Conservation (phyloP, 2,888 invertebrate species). For the Orthonychiurus folsomi region DNA sequence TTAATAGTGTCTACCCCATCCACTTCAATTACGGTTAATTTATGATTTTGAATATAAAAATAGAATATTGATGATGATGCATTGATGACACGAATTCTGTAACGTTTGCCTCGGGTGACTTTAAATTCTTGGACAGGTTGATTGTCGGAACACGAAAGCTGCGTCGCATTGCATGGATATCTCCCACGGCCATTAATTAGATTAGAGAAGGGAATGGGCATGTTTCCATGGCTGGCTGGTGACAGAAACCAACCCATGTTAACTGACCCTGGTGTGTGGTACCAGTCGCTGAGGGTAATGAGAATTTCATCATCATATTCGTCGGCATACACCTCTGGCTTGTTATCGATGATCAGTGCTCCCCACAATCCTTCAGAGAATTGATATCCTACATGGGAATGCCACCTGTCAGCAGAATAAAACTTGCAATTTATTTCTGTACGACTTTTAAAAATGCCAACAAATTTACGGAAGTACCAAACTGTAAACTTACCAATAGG, state of each 20-base stretch:
- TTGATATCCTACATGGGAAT: constrained; percentile 26
- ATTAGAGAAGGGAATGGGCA: constrained; percentile 26
- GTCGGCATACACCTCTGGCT: constrained; percentile 12
- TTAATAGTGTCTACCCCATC: constrained; percentile 27
- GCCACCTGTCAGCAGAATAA: too few relatives aligned
- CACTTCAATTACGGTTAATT: constrained; percentile 25
- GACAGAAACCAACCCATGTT: constrained; percentile 21
- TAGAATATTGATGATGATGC: constrained; percentile 24
- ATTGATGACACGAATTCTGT: constrained; percentile 30
- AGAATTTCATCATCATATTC: constrained; percentile 24
- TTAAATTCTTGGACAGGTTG: constrained; percentile 16
- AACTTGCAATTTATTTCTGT: constrained; percentile 10
- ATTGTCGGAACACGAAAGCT: constrained; percentile 1
- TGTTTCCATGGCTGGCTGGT: constrained; percentile 16
- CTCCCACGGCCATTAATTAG: constrained; percentile 29
- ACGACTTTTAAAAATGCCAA: too few relatives aligned
- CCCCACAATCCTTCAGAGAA: constrained; percentile 36
- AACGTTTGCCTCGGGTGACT: constrained; percentile 20
- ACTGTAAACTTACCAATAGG: constrained; percentile 10
- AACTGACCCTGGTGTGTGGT: constrained; percentile 19
- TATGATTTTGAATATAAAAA: constrained; percentile 29
- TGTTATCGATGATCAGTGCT: constrained; percentile 17
- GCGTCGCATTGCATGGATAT: constrained; percentile 23
- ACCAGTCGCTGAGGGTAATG: constrained; percentile 29
- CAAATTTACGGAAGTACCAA: neutral